phyloP scores from a whole-genome alignment of 2,113 vertebrate genomes.

The Trochalopteron elliotii region DNA sequence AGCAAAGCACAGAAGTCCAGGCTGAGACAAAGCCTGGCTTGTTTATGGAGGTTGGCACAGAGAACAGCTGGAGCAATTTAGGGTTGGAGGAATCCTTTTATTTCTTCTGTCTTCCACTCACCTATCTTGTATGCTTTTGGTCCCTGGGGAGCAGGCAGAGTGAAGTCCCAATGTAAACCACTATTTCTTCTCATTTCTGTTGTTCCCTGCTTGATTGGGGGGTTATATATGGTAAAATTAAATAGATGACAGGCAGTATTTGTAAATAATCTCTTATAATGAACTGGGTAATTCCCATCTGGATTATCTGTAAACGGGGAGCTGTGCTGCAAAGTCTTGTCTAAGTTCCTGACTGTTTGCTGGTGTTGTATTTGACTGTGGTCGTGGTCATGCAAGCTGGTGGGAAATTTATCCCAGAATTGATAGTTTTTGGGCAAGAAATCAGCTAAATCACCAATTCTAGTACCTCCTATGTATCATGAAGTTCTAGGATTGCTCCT shows the following conservation, averaged over 20 bases:
- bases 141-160: background rate
- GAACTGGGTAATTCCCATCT: background rate
- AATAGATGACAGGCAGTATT: background rate
- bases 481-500: background rate
- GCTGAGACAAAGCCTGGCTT: constrained; percentile 52
- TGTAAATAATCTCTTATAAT: background rate
- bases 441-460: background rate
- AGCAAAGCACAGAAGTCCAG: background rate
- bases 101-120: background rate
- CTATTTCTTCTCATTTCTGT: background rate
- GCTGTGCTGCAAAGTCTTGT: background rate
- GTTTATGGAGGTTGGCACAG: constrained; percentile 25
- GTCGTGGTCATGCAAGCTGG: background rate
- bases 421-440: background rate
- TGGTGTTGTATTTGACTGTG: background rate
- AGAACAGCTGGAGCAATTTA: constrained; percentile 67
- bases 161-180: background rate
- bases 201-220: background rate
- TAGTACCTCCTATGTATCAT: background rate
- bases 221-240: background rate
- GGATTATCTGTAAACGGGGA: background rate
- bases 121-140: background rate
- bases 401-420: background rate
- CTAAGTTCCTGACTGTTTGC: background rate
- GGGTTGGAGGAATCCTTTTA: background rate